These are phyloP conservation scores for Agrochola lota DNA, from an alignment of 2,888 invertebrate genomes.

Conservation along the genomic window DNA sequence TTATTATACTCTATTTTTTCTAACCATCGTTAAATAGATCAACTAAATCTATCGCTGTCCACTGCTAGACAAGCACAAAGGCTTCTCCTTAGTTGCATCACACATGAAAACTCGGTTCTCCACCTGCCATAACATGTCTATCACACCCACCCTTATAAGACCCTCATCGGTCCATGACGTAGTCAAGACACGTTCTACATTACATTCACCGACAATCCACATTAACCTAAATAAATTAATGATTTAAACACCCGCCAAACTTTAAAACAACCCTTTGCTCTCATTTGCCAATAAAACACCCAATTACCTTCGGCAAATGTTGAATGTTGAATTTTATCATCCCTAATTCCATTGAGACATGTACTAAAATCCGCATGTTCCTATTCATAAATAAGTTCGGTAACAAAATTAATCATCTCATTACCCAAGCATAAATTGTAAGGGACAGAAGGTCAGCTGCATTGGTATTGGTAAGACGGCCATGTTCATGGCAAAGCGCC, in stretches of 20 bases:
- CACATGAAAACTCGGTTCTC: background rate
- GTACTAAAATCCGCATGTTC: constrained; percentile 49
- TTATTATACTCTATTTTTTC: background rate
- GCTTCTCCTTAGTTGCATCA: background rate
- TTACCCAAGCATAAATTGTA: background rate
- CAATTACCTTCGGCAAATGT: constrained; percentile 38
- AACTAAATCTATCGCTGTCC: background rate
- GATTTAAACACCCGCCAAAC: constrained; percentile 13
- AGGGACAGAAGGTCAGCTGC: background rate
- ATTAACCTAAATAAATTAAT: constrained; percentile 36
- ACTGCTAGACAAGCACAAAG: background rate
- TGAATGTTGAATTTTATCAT: constrained; percentile 42
- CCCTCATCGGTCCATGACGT: background rate
- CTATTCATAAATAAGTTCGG: constrained; percentile 44
- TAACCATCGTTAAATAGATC: background rate
- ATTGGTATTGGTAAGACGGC: background rate
- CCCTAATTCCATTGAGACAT: constrained; percentile 29
- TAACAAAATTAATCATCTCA: constrained; percentile 44
- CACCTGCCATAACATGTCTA: background rate
- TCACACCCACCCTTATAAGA: background rate
- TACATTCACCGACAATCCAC: constrained; percentile 12
- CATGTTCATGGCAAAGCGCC: background rate
- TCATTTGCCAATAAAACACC: constrained; percentile 47
- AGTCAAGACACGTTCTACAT: background rate
- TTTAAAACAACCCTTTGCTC: constrained; percentile 41